Conservation (phyloP, 2,797 vertebrate genomes). For the Phataginus tetradactyla region DNA sequence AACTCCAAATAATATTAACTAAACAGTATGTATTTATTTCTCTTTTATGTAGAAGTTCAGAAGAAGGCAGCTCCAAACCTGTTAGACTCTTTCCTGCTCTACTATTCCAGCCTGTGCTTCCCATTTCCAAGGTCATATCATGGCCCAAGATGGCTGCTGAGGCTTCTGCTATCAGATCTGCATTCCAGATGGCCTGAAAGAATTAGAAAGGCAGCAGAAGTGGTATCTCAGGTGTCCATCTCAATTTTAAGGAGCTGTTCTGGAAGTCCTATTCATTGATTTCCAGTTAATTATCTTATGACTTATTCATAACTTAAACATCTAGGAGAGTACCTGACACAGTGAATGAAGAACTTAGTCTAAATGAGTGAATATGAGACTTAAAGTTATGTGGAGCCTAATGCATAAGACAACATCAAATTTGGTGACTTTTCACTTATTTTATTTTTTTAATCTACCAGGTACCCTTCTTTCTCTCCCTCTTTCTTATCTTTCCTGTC, state of each 20-base stretch:
- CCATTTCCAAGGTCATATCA: not conserved
- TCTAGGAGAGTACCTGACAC: not conserved
- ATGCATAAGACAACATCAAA: not conserved
- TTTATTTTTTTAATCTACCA: not conserved
- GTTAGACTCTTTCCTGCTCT: not conserved
- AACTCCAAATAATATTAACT: not conserved
- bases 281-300: not conserved
- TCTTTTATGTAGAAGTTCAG: not conserved
- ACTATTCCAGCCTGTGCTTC: not conserved
- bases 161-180: not conserved
- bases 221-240: not conserved
- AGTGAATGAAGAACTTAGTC: not conserved
- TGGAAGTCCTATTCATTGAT: not conserved
- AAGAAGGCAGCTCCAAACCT: not conserved
- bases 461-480: not conserved
- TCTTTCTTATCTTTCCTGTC: not conserved
- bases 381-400: not conserved
- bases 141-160: not conserved
- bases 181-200: not conserved
- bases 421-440: constrained; percentile 1
- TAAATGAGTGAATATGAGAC: not conserved
- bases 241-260: not conserved
- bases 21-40: not conserved
- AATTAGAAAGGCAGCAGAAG: not conserved
- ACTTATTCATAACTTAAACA: not conserved